Percentiles rank a stretch among this genome's conserved stretches.
Evolutionary conservation across 2,113 vertebrate genomes (phyloP).

Genomic region (Gymnorhina tibicen): DNA sequence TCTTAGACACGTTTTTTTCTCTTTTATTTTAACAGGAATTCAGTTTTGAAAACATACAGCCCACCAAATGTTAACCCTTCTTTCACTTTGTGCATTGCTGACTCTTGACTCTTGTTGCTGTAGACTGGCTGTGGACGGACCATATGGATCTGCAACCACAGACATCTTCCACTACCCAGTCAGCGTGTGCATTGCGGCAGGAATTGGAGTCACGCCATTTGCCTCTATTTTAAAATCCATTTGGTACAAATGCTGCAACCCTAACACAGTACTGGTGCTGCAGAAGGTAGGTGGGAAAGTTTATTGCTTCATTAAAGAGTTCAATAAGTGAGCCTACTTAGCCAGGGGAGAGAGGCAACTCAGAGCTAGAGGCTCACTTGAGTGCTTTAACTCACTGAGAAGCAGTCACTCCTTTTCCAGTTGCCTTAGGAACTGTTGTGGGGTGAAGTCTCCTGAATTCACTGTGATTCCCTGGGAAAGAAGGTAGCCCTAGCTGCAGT

Average conservation of each 20-base stretch:
- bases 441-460: not conserved
- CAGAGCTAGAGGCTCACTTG: not conserved
- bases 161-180: conserved; percentile 73
- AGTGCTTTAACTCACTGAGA: not conserved
- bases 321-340: not conserved
- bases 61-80: not conserved
- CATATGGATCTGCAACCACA: conserved; percentile 71
- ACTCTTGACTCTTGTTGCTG: not conserved
- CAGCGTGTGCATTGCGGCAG: conserved; percentile 77
- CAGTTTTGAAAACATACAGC: not conserved
- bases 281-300: conserved; percentile 72
- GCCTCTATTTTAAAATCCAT: conserved; percentile 80
- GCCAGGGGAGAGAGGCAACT: not conserved
- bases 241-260: conserved; percentile 67
- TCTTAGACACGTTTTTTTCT: not conserved
- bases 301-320: not conserved
- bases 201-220: conserved; percentile 80
- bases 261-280: conserved; percentile 24
- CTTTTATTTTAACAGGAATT: not conserved
- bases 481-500: not conserved
- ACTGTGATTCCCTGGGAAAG: not conserved
- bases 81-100: not conserved
- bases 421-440: not conserved
- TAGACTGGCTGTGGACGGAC: conserved; percentile 79
- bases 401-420: not conserved